Evolutionary conservation across 2,888 invertebrate genomes (phyloP), one percentile per base, ranked within the genome.

Genomic region (Linhomoeus sp.): DNA sequence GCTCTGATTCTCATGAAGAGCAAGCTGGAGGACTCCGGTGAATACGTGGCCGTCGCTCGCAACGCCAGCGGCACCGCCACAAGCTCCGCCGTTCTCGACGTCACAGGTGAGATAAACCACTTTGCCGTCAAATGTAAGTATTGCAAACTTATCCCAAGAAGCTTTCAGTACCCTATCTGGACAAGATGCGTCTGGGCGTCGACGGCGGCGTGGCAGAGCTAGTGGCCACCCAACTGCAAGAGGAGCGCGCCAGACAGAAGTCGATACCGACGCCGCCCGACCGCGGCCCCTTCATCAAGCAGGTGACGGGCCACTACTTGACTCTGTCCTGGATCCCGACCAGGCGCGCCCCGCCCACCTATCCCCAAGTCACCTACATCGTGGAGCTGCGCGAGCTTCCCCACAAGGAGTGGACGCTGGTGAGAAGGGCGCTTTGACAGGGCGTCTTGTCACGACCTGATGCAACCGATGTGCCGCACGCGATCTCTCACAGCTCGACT

Each of bases 321-420:
- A 84, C 83, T 0, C 72, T 94, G 14, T 82, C 84, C 0, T 94
- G 94, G 94, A 81, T 79, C 56, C 88, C 90, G 0, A 86, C 85
- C 20, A 79, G 90, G 43, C 81, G 88, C 2, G 76, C 81, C 50
- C 80, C 80, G 22, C 82, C 87, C 5, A 0, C 75, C 81, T 65
- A 66, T 49, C 77, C 80, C 58, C 88, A 88, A 0, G 84, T 90
- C 48, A 87, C 86, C 0, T 94, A 94, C 65, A 80, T 84, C 66
- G 77, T 88, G 55, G 94, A 97, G 72, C 84, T 86, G 79, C 79
- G 84, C 64, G 85, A 87, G 65, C 67, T 81, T 46, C 88, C 90
- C 0, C 79, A 81, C 59, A 85, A 83, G 33, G 84, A 88, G 58
- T 94, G 92, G 92, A 80, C 80, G 64, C 81, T 83, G 0, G 79